Base-by-base conservation (phyloP, 2,113 vertebrate genomes). In the Ramphastos sulfuratus region DNA sequence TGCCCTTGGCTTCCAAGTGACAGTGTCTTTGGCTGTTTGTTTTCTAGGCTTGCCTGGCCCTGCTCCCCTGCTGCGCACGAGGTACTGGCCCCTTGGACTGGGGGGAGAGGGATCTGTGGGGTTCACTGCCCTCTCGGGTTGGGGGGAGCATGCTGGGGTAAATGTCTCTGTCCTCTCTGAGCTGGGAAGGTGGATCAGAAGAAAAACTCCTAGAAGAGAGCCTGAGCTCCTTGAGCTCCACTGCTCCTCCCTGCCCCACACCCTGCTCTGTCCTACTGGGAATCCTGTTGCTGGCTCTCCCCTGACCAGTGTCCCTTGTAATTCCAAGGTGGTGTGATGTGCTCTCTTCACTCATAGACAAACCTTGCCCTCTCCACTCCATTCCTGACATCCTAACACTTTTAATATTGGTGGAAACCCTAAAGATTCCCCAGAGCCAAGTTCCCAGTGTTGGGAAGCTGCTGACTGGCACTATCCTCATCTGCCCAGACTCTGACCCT, bases 31-130 rank as follows among this genome's bases (percentile, higher is more conserved):
- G 88, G 74, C 59, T 2, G 1, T 94, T 88, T 96, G 23, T 95
- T 92, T 95, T 82, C 83, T 97, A 99, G 99, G 97, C 97, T 56
- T 99, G 98, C 92, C 97, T 99, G 85, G 99, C 98, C 25, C 96
- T 99, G 89, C 97, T 99, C 52, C 99, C 99, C 15, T 99, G 99
- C 97, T 99, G 99, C 18, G 97, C 90, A 56, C 97, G 77, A 98
- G 99, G 99, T 99, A 98, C 42, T 69, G 12, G 72, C 72, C 70
- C 63, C n/a, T 69, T 25, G 28, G 48, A 27, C 21, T 4, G 15
- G 30, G 12, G 55, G 28, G 12, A 60, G 30, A 35, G 71, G 78
- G 73, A 8, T 52, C 30, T 46, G 31, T 6, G 54, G 64, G 87
- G 20, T 35, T 46, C 31, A 4, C 13, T 50, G 61, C 48, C 31